These are phyloP conservation scores for Chymomyza fuscimana DNA, from an alignment of 2,888 invertebrate genomes.

Conservation along the genomic window DNA sequence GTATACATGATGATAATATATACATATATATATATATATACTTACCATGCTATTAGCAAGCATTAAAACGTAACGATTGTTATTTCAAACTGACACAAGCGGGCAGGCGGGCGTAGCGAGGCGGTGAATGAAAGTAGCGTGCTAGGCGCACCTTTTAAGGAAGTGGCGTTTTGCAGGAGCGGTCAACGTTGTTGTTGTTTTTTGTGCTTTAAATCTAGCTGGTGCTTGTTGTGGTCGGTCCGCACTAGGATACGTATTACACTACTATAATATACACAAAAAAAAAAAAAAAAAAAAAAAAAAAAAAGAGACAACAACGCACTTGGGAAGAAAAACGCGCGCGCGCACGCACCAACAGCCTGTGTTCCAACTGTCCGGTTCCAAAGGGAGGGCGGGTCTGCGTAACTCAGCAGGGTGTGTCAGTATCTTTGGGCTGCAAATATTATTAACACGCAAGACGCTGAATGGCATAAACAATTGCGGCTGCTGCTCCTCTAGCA, in stretches of 20 bases:
- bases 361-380: constrained; percentile 30
- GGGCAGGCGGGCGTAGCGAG: background rate
- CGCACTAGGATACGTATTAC: constrained; percentile 14
- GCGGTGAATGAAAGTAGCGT: background rate
- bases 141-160: background rate
- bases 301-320: constrained; percentile 28
- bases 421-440: constrained; percentile 20
- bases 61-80: background rate
- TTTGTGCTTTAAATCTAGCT: constrained; percentile 1
- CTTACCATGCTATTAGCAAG: constrained; percentile 2
- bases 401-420: constrained; percentile 29
- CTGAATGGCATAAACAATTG: background rate
- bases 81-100: background rate
- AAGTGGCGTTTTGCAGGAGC: constrained; percentile 34
- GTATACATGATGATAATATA: background rate
- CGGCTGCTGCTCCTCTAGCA: background rate
- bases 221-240: background rate
- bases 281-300: constrained; percentile 15
- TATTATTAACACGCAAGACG: too few species aligned
- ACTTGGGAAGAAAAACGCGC: background rate
- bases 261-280: constrained; percentile 14
- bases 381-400: constrained; percentile 24
- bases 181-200: constrained; percentile 20
- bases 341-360: constrained; percentile 3
- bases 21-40: background rate